Base-by-base conservation (phyloP, 2,888 invertebrate species). In the Plagodis dolabraria region DNA sequence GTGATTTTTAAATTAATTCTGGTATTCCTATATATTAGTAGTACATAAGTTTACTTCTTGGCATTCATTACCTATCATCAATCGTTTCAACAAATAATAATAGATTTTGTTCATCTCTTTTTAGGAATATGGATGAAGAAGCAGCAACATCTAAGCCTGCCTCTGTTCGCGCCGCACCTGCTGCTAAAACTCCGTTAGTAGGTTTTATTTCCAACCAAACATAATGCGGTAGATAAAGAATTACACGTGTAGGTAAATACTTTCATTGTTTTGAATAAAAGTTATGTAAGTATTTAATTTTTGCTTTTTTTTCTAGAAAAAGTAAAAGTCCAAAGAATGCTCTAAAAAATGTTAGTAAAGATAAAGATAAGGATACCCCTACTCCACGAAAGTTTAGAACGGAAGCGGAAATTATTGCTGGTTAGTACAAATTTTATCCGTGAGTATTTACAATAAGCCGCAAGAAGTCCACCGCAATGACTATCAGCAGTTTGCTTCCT, bases 401-500 rank as follows among this genome's bases (percentile, higher is more conserved):
- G 7, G 91, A 90, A 69, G 76, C 86, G 10, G 91, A 92, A 80
- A 87, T 92, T 42, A 71, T 84, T 57, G 73, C 83, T 72, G 91
- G 91, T 89, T 40, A 42, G 53, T 10, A 50, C n/a, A 45, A 54
- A 45, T 42, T 47, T 49, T 57, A n/a, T 36, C 22, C 22, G 22
- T 22, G 22, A 2, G 22, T 22, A 22, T 22, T 22, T 4, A 22
- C 4, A 22, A 22, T 22, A 2, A 22, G 22, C 22, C 22, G 22
- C 2, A 22, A 22, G 22, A 22, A 4, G 1, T 22, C 22, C 22
- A 22, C 22, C 4, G 22, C 22, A 22, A 22, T 22, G 22, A 22
- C 22, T 22, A 22, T 22, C 22, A 22, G 22, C 22, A 22, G 22
- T 22, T 22, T 22, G 22, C 22, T 2, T 22, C n/a, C n/a, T n/a